Conservation (phyloP, 2,113 vertebrate species). For the Leuciscus idus region DNA sequence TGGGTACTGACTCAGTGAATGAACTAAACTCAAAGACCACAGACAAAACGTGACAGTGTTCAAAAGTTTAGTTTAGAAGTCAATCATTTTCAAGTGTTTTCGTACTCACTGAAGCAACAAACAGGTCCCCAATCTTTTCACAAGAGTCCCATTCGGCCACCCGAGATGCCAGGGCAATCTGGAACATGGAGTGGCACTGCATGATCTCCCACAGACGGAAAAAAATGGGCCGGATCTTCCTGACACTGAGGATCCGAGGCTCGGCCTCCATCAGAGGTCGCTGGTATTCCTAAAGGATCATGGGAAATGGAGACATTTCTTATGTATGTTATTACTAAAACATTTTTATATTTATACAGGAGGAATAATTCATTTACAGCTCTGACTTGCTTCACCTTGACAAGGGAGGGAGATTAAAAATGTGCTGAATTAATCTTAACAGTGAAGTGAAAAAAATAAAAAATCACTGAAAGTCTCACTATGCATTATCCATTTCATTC, state of each 20-base stretch:
- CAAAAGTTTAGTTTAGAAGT: neutral
- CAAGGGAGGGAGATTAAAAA: constrained; percentile 3
- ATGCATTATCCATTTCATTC: constrained; percentile 1
- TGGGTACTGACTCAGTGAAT: no score
- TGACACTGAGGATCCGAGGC: constrained; percentile 84
- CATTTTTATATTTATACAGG: constrained; percentile 4
- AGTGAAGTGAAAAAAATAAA: neutral
- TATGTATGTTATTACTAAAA: neutral
- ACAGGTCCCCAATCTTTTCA: constrained; percentile 93
- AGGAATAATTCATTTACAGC: constrained; percentile 16
- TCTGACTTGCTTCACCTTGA: constrained; percentile 26
- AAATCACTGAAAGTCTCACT: neutral
- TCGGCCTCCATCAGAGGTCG: constrained; percentile 88
- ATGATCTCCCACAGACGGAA: constrained; percentile 88
- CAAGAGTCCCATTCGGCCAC: constrained; percentile 90
- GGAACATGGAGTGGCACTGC: constrained; percentile 97
- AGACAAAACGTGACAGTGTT: neutral
- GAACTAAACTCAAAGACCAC: no score
- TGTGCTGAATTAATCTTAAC: constrained; percentile 27
- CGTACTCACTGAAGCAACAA: constrained; percentile 88
- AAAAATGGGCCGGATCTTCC: constrained; percentile 90
- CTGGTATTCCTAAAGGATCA: constrained; percentile 84
- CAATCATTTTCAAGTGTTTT: neutral
- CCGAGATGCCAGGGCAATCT: constrained; percentile 89
- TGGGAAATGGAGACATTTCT: neutral